Evolutionary conservation across 1,140 invertebrate genomes (phyloP).

Genomic region (Euglossa dilemma): DNA sequence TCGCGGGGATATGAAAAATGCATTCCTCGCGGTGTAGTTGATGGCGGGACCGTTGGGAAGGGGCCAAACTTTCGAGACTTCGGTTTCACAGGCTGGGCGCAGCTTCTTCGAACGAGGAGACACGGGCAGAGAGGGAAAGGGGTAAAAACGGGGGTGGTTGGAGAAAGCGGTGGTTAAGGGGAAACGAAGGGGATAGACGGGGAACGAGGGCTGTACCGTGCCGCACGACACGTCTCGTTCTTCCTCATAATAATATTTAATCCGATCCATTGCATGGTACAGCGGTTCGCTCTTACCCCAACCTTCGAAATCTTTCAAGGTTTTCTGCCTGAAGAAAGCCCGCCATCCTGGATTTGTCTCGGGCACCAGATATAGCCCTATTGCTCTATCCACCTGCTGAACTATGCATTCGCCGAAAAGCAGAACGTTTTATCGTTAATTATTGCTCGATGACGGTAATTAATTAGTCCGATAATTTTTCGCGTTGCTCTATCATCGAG

Average conservation of each 20-base stretch:
- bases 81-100: constrained; percentile 49
- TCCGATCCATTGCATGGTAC: constrained; percentile 79
- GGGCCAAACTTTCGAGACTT: constrained; percentile 73
- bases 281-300: constrained; percentile 78
- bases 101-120: background rate
- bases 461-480: too few species aligned
- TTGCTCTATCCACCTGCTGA: background rate
- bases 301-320: constrained; percentile 73
- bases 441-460: background rate
- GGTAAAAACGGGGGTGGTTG: background rate
- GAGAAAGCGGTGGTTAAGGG: constrained; percentile 30
- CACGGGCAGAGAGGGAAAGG: background rate
- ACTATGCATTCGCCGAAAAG: background rate
- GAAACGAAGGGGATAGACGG: constrained; percentile 57
- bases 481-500: too few species aligned
- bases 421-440: background rate
- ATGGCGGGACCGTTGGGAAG: constrained; percentile 56
- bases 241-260: constrained; percentile 80
- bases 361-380: background rate
- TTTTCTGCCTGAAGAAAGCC: constrained; percentile 54
- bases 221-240: constrained; percentile 75
- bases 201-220: constrained; percentile 56
- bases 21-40: constrained; percentile 67
- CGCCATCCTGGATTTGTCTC: constrained; percentile 56
- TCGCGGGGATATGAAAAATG: constrained; percentile 72